Evolutionary conservation across 2,797 vertebrate genomes (phyloP).

Genomic region (Mus caroli): DNA sequence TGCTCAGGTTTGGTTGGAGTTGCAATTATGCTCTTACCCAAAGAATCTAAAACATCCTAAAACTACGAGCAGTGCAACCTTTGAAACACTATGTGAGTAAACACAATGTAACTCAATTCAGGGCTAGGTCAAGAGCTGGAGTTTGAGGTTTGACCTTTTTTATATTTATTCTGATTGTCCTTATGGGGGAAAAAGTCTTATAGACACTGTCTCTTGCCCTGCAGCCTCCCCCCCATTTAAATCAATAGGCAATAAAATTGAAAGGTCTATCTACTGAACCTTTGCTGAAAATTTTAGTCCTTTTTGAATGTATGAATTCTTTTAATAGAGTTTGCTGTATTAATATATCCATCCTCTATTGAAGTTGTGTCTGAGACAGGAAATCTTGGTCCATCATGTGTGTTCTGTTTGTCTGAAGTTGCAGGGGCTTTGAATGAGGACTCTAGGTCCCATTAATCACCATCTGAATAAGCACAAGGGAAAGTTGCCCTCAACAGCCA

Average conservation of each 20-base stretch:
- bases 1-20: neutral
- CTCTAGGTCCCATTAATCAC: slow-evolving; percentile 18
- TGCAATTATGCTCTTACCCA: neutral
- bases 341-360: neutral
- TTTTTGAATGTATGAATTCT: neutral
- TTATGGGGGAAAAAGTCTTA: neutral
- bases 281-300: neutral
- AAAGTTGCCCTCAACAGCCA: slow-evolving; percentile 60
- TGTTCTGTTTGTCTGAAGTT: slow-evolving; percentile 47
- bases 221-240: neutral
- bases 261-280: neutral
- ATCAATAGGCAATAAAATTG: neutral
- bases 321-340: slow-evolving; percentile 1
- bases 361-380: neutral
- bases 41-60: neutral
- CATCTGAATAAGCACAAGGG: slow-evolving; percentile 45
- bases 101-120: neutral
- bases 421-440: neutral
- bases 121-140: neutral
- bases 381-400: neutral
- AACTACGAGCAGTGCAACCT: neutral
- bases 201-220: neutral
- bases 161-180: slow-evolving; percentile 31
- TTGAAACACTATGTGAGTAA: neutral
- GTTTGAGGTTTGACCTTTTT: neutral